A percentile compares a stretch with the other conserved stretches of the same genome.
phyloP scores from a whole-genome alignment of 2,888 invertebrate genomes.

The Tuta absoluta region DNA sequence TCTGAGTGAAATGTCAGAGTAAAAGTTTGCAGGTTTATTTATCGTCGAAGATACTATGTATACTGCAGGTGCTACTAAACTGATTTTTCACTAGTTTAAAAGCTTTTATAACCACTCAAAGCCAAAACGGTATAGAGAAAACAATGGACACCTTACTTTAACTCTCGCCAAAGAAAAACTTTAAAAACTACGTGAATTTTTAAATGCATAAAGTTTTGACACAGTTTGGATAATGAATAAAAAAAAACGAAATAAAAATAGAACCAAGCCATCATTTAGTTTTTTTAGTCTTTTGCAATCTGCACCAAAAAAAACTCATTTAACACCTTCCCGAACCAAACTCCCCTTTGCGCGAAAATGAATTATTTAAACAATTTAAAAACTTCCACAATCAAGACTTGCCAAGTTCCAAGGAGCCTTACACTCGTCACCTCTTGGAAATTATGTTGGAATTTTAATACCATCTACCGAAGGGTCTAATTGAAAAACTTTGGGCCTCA shows the following conservation, averaged over 20 bases:
- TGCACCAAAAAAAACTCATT: not conserved
- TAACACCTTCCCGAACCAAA: not conserved
- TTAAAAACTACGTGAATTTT: no score
- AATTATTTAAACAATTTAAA: conserved; percentile 23
- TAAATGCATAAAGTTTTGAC: no score
- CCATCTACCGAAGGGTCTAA: conserved; percentile 64
- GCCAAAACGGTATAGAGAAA: no score
- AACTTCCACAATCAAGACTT: conserved; percentile 21
- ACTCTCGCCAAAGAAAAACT: no score
- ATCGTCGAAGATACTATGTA: no score
- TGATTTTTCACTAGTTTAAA: no score
- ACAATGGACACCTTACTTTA: no score
- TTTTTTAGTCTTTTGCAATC: not conserved
- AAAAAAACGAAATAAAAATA: no score
- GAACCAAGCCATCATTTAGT: no score
- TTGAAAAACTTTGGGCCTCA: conserved; percentile 70
- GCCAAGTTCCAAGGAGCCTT: conserved; percentile 16
- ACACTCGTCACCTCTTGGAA: conserved; percentile 50
- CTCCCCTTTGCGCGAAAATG: not conserved
- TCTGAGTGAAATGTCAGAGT: not conserved
- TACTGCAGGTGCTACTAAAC: no score
- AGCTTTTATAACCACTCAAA: no score
- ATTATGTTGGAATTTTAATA: conserved; percentile 72
- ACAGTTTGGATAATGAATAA: no score
- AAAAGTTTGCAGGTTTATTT: not conserved